Evolutionary conservation across 2,797 vertebrate genomes (phyloP).

Genomic region (Accipiter fasciatus): DNA sequence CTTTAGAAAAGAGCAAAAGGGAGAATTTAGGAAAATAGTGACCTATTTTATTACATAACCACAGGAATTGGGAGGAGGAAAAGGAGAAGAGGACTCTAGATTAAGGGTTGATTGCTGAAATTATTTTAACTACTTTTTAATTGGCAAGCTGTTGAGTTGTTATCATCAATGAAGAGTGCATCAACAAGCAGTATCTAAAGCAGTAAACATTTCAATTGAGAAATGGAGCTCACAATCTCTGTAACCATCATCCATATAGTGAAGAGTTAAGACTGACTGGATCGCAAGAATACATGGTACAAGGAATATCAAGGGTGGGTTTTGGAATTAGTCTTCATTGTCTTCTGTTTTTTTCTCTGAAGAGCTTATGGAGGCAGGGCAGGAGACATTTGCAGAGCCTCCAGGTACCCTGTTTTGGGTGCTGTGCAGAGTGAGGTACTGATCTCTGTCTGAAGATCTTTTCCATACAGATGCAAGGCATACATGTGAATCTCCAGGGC

Average conservation of each 20-base stretch:
- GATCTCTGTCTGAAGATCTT: background rate
- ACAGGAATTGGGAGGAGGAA: background rate
- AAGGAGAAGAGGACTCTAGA: background rate
- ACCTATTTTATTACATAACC: background rate
- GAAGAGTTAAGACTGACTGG: background rate
- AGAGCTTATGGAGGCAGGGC: background rate
- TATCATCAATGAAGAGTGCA: background rate
- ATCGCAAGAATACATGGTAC: background rate
- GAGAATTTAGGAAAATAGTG: background rate
- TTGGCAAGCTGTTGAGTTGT: slow-evolving; percentile 29
- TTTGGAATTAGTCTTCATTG: background rate
- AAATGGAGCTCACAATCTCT: background rate
- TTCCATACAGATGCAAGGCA: background rate
- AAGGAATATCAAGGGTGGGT: background rate
- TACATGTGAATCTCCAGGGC: background rate
- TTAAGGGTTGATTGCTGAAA: slow-evolving; percentile 46
- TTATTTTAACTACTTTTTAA: slow-evolving; percentile 56
- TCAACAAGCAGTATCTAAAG: slow-evolving; percentile 3
- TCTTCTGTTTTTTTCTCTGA: background rate
- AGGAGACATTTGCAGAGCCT: background rate
- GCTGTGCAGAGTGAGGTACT: background rate
- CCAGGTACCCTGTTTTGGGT: background rate
- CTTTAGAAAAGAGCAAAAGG: background rate
- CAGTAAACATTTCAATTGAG: background rate
- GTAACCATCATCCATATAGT: background rate